phyloP scores from a whole-genome alignment of 2,888 invertebrate species.

The Elmis aenea region DNA sequence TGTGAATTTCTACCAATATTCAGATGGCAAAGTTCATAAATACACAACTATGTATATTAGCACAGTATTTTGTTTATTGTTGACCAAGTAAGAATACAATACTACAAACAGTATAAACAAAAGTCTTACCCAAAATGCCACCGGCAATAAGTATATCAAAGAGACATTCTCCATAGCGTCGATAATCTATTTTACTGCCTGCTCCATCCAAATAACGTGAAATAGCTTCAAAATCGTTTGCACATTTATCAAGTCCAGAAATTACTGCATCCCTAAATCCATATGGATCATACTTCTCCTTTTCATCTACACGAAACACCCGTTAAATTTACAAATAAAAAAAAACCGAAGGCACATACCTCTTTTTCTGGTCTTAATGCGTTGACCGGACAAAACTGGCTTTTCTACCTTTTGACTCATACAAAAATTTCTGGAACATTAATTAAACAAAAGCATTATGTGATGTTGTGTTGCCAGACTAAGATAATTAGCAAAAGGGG shows the following conservation, averaged over 20 bases:
- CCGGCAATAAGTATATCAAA: conserved; percentile 98
- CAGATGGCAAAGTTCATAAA: no score
- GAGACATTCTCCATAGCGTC: conserved; percentile 95
- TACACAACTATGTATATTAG: no score
- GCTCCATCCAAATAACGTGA: conserved; percentile 92
- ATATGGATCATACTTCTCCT: conserved; percentile 98
- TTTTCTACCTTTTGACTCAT: conserved; percentile 99
- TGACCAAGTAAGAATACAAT: no score
- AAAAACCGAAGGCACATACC: conserved; percentile 54
- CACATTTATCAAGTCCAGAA: conserved; percentile 90
- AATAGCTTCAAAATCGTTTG: conserved; percentile 91
- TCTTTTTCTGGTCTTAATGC: conserved; percentile 99
- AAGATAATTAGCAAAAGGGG: conserved; percentile 8
- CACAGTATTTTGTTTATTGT: no score
- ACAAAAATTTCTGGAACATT: conserved; percentile 62
- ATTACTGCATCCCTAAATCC: conserved; percentile 97
- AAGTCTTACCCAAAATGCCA: conserved; percentile 86
- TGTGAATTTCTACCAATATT: no score
- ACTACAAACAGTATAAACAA: no score
- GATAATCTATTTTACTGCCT: conserved; percentile 94
- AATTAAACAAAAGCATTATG: conserved; percentile 3
- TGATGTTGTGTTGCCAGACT: conserved; percentile 1
- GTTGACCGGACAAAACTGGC: conserved; percentile 99
- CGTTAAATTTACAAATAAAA: conserved; percentile 12
- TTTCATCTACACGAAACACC: conserved; percentile 75